These are phyloP conservation scores for Beaufortia kweichowensis DNA, from an alignment of 2,113 vertebrate genomes.

Conservation along the genomic window DNA sequence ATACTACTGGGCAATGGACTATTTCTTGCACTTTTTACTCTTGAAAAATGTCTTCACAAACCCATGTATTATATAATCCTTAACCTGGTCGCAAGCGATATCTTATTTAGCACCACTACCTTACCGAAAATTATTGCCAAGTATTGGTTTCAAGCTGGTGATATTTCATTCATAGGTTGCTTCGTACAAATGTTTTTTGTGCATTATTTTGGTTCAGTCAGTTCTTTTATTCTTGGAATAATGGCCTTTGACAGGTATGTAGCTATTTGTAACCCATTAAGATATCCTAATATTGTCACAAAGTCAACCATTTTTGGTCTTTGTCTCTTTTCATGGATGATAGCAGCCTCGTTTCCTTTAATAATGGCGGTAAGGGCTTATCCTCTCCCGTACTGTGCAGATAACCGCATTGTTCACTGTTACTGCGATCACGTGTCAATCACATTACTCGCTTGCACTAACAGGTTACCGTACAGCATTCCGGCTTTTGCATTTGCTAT, in stretches of 20 bases:
- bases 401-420: constrained; percentile 64
- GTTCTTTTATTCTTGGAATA: constrained; percentile 51
- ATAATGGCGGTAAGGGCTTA: constrained; percentile 57
- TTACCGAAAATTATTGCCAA: constrained; percentile 59
- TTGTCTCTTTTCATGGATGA: constrained; percentile 55
- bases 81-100: constrained; percentile 54
- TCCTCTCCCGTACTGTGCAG: constrained; percentile 66
- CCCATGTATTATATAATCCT: constrained; percentile 59
- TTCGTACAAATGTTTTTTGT: no score
- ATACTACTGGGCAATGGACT: constrained; percentile 50
- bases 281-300: constrained; percentile 58
- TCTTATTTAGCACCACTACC: constrained; percentile 58
- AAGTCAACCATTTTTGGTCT: constrained; percentile 54
- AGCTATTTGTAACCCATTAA: no score
- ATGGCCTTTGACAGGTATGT: constrained; percentile 71
- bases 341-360: background rate
- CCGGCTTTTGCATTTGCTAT: constrained; percentile 59
- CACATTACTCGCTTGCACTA: constrained; percentile 61
- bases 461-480: constrained; percentile 48
- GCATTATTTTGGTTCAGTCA: constrained; percentile 61
- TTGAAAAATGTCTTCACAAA: constrained; percentile 52
- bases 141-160: constrained; percentile 54
- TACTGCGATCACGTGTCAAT: constrained; percentile 68
- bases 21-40: constrained; percentile 41
- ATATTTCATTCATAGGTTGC: constrained; percentile 56